Conservation (phyloP, 2,113 vertebrate genomes). For the Lepus timidus region DNA sequence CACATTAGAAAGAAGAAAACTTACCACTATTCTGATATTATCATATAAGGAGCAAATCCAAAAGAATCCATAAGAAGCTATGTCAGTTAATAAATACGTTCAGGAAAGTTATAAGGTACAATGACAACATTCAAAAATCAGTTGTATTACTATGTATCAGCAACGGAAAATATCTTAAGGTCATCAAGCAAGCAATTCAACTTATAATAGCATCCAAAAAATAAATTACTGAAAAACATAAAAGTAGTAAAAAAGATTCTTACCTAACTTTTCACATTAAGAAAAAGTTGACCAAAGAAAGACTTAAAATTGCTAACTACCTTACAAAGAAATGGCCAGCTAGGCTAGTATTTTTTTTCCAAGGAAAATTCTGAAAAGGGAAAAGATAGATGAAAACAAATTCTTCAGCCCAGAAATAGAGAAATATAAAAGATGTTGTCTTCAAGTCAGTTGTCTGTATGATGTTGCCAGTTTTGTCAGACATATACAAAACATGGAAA, state of each 20-base stretch:
- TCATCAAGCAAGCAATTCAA: too few species aligned
- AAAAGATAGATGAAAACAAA: slow-evolving; percentile 88
- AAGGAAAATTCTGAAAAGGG: slow-evolving; percentile 88
- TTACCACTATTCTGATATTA: too few species aligned
- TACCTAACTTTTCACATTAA: slow-evolving; percentile 96
- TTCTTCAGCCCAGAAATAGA: slow-evolving; percentile 93
- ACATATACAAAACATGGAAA: slow-evolving; percentile 95
- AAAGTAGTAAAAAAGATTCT: slow-evolving; percentile 93
- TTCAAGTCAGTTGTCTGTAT: slow-evolving; percentile 98
- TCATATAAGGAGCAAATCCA: too few species aligned
- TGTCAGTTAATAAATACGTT: neutral
- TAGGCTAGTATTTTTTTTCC: slow-evolving; percentile 92
- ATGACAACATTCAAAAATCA: too few species aligned
- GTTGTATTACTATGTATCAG: too few species aligned
- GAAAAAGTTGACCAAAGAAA: slow-evolving; percentile 91
- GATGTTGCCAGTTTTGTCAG: slow-evolving; percentile 95
- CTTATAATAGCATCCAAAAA: too few species aligned
- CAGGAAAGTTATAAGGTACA: neutral
- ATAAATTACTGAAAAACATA: slow-evolving; percentile 86
- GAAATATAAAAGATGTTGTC: slow-evolving; percentile 92
- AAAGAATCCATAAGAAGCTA: neutral
- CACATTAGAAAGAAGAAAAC: too few species aligned
- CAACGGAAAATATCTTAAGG: too few species aligned
- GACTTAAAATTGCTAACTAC: slow-evolving; percentile 95
- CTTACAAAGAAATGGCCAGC: slow-evolving; percentile 95